phyloP scores from a whole-genome alignment of 2,797 vertebrate species.

The Pogoniulus pusillus region DNA sequence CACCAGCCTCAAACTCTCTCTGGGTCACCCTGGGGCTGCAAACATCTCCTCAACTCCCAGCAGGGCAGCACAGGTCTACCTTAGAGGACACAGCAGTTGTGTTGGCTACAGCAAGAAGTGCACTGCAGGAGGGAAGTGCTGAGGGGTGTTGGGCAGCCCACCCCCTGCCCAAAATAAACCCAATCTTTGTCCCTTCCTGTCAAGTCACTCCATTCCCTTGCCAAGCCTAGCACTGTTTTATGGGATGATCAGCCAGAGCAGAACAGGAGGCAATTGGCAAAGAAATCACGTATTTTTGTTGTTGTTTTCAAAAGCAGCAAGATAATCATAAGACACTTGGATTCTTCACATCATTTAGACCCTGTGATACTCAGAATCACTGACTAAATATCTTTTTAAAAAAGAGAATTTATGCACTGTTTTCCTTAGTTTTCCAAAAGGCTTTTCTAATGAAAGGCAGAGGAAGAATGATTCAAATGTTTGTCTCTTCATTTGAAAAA shows the following conservation, averaged over 20 bases:
- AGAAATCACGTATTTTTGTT: neutral
- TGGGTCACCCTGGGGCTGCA: neutral
- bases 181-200: neutral
- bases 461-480: neutral
- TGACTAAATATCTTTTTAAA: neutral
- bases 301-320: neutral
- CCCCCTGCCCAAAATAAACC: rapidly evolving
- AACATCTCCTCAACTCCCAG: neutral
- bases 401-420: neutral
- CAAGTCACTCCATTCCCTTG: neutral
- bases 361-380: neutral
- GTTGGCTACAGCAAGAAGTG: neutral
- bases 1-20: neutral
- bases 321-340: neutral
- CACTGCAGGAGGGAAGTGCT: neutral
- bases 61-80: neutral
- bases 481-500: neutral
- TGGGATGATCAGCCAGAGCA: neutral
- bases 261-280: neutral
- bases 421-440: neutral
- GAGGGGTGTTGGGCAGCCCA: neutral
- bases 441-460: neutral
- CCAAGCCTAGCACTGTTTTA: neutral
- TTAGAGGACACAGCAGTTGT: rapidly evolving
- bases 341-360: neutral